Conservation (phyloP, 2,888 invertebrate genomes). For the Trisateles emortualis region DNA sequence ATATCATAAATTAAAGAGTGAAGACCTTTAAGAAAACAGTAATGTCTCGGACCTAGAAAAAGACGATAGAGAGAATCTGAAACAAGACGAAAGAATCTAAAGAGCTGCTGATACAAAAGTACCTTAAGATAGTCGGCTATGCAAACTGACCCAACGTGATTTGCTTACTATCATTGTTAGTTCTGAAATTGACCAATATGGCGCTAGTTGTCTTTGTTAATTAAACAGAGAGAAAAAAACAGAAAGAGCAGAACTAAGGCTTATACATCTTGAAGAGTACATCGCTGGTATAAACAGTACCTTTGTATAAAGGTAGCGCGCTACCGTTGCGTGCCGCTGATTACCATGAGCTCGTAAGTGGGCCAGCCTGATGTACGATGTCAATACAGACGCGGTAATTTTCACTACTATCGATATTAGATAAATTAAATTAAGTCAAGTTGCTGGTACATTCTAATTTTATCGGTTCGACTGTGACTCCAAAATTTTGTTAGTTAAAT, state of each 20-base stretch:
- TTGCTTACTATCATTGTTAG: neutral
- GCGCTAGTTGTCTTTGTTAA: neutral
- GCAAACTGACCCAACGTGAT: too few species aligned
- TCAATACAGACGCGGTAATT: slow-evolving; percentile 34
- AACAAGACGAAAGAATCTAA: too few species aligned
- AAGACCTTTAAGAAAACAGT: too few species aligned
- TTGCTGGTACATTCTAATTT: too few species aligned
- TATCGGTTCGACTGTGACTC: too few species aligned
- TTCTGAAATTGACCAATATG: neutral
- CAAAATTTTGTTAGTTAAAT: too few species aligned
- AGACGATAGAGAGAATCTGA: too few species aligned
- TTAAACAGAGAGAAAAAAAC: neutral
- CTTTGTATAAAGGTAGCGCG: slow-evolving; percentile 9
- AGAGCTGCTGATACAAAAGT: too few species aligned
- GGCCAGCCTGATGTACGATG: slow-evolving; percentile 33
- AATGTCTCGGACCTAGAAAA: too few species aligned
- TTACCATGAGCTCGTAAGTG: slow-evolving; percentile 50
- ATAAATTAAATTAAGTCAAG: neutral
- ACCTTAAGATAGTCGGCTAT: too few species aligned
- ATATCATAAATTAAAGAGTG: too few species aligned
- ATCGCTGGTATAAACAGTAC: slow-evolving; percentile 1
- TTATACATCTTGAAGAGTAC: neutral
- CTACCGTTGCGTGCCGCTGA: slow-evolving; percentile 49
- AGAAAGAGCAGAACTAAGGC: neutral
- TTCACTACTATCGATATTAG: neutral